Evolutionary conservation across 2,113 vertebrate genomes (phyloP), one percentile per base, ranked within the genome.

Genomic region (Pavo muticus): DNA sequence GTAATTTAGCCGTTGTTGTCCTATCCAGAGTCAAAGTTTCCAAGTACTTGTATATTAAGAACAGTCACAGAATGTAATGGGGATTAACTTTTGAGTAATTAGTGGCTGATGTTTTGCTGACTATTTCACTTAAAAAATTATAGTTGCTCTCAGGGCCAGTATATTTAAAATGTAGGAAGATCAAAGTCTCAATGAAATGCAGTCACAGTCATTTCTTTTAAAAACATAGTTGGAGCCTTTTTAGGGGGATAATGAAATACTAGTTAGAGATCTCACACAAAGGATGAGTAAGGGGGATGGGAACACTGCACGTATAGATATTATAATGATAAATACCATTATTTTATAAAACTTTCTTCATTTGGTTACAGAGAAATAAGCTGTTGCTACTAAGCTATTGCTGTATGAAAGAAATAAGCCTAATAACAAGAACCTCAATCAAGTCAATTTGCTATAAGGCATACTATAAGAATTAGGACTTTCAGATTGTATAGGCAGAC

Each of bases 181-280:
- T 2, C 84, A 65, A 84, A 48, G 74, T 90, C 44, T 23, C 25
- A 50, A n/a, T 60, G 65, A 93, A 92, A 84, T 75, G 42, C 39
- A 88, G 23, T 81, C 60, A 29, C 60, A 82, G 70, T 61, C 70
- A 75, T 96, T 92, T 95, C 68, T 39, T 92, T 75, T 52, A 52
- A 84, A 88, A 93, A 82, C 82, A n/a, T 86, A 81, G 65, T 32
- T 68, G 77, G 91, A 84, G 15, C 18, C 10, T 21, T 86, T 91
- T 95, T n/a, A 56, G 42, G 56, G 42, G 29, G 8, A 73, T 90
- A 90, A 88, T 50, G 39, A 74, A 93, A 86, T 20, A 73, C 7
- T 5, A 8, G 7, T 20, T 90, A 86, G 75, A 91, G 45, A 45
- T 54, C 64, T 88, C 50, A 54, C 24, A 80, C 18, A 93, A 63